Evolutionary conservation across 2,888 invertebrate genomes (phyloP), one percentile per base, ranked within the genome.

Genomic region (Metalampra italica): DNA sequence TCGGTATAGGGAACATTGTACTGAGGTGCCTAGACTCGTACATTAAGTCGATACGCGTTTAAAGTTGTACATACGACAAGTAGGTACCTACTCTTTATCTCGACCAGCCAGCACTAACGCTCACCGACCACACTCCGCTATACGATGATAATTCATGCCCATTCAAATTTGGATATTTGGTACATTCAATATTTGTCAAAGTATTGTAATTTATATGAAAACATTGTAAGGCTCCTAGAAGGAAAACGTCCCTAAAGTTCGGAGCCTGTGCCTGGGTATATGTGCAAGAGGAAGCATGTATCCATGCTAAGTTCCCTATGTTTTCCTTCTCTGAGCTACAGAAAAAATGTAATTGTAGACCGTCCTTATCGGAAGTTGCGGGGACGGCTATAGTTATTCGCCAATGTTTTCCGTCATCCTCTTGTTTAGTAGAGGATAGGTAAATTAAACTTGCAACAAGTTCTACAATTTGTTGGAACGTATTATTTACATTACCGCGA

Each of bases 321-420:
- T 86, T 87, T 85, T 77, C 75, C 75, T 75, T 71, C 74, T 89
- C 54, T 55, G 75, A 83, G 79, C 71, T 64, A 54, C 48, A 53
- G 58, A 59, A 57, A 59, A 59, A 46, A 56, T 62, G 66, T 77
- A 75, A 80, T 78, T 76, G 66, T 73, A 80, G 73, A 63, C 80
- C 78, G 70, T 78, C 81, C 78, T 69, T 77, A 22, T 76, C n/a
- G 87, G 88, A 88, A 89, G 88, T 89, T 89, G 88, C 85, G 79
- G 82, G 75, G 63, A n/a, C 78, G 84, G 56, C 75, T 82, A 68
- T 67, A 74, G 73, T 78, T 80, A 70, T 63, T 57, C 53, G 69
- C 59, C 75, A 65, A 70, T 82, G 85, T 85, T 82, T 80, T 78
- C 71, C 50, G 58, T 66, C 61, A 65, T 75, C 56, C 55, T 51